Evolutionary conservation across 2,797 vertebrate species (phyloP).

Genomic region (Parauchenoglanis punctatus): DNA sequence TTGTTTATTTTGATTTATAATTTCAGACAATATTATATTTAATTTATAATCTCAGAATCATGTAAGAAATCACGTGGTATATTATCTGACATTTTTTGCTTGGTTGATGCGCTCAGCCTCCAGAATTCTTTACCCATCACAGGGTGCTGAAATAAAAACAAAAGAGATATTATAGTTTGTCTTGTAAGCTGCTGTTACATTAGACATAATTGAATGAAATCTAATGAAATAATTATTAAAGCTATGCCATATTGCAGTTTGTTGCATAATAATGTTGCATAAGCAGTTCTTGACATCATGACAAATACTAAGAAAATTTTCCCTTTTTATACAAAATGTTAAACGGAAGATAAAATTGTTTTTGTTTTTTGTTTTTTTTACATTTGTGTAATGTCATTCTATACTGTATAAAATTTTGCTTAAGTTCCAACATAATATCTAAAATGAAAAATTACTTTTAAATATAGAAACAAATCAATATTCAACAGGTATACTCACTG

Average conservation of each 20-base stretch:
- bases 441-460: background rate
- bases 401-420: background rate
- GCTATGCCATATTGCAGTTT: background rate
- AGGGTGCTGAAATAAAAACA: slow-evolving; percentile 16
- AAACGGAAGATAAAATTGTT: background rate
- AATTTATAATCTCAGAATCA: slow-evolving; percentile 22
- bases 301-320: background rate
- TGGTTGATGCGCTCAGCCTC: background rate
- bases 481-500: slow-evolving; percentile 52
- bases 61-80: slow-evolving; percentile 5
- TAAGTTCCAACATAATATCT: background rate
- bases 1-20: slow-evolving; percentile 11
- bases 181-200: background rate
- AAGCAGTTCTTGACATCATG: background rate
- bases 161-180: background rate
- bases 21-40: background rate
- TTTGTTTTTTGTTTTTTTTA: background rate
- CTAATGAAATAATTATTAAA: background rate
- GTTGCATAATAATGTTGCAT: too few species aligned
- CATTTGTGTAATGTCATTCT: background rate
- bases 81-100: background rate
- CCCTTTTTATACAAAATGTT: background rate
- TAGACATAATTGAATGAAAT: background rate
- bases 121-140: background rate
- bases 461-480: background rate